phyloP scores from a whole-genome alignment of 1,140 invertebrate species.

The Euura saliciscinereae region DNA sequence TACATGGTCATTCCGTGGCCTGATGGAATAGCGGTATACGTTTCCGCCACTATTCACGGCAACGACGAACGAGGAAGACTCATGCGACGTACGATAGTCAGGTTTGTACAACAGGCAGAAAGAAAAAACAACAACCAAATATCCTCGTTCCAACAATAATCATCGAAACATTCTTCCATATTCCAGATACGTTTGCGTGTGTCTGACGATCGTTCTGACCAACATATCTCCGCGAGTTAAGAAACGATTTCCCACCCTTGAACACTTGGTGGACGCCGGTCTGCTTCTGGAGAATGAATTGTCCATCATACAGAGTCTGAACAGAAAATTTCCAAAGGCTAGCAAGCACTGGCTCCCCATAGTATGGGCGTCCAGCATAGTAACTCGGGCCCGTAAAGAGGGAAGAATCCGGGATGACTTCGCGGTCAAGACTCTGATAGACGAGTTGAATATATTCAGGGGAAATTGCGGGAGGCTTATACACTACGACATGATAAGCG shows the following conservation, averaged over 20 bases:
- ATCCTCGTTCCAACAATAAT: not conserved
- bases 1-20: conserved; percentile 82
- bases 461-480: conserved; percentile 81
- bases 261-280: conserved; percentile 87
- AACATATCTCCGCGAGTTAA: conserved; percentile 89
- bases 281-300: conserved; percentile 89
- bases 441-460: conserved; percentile 88
- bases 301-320: conserved; percentile 77
- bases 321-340: conserved; percentile 83
- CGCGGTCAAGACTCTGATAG: conserved; percentile 88
- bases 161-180: not conserved
- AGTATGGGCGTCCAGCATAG: conserved; percentile 90
- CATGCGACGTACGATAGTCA: conserved; percentile 86
- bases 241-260: conserved; percentile 88
- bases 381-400: conserved; percentile 86
- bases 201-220: conserved; percentile 80
- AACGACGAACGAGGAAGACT: conserved; percentile 88
- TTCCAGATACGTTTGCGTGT: conserved; percentile 74
- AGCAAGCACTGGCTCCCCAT: conserved; percentile 95
- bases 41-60: conserved; percentile 76
- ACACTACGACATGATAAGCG: conserved; percentile 90
- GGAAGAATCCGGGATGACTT: conserved; percentile 91
- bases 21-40: conserved; percentile 82
- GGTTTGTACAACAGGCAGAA: conserved; percentile 55
- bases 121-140: too few relatives aligned